Base-by-base conservation (phyloP, 1,140 invertebrate genomes). In the Panulirus ornatus region DNA sequence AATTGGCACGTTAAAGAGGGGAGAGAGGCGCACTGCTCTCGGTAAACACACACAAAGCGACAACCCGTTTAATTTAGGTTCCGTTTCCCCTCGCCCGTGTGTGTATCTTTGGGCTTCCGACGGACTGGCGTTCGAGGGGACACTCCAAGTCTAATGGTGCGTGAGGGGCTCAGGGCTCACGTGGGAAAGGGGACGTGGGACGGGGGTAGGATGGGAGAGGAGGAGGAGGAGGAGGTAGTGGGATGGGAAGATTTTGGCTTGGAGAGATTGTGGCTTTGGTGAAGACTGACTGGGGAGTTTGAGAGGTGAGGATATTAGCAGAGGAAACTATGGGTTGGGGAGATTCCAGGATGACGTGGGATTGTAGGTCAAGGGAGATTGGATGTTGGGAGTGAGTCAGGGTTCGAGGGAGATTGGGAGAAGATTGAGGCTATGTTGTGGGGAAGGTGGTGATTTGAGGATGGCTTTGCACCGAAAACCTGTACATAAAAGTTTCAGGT, bases 71-170 rank as follows among this genome's bases (percentile, higher is more conserved):
- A 38, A 44, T 81, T 81, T 81, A 54, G 42, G n/a, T 36, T 58
- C 47, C 47, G 47, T 81, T 54, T 58, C 51, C 78, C 78, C 42
- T 54, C 78, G 30, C 34, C 30, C 51, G 78, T 36, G 51, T 81
- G 78, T 81, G 78, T 81, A 81, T 81, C 78, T 81, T 81, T 81
- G 78, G 78, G 78, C 78, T 81, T 81, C 78, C 78, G 78, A 19
- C 27, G 78, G 78, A 19, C 27, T 36, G 47, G 47, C 38, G 16
- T 54, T 58, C 14, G 44, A 81, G 78, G 78, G 78, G 38, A 27
- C 78, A 58, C 78, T 81, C n/a, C 47, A 81, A 14, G 22, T 8
- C 34, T 81, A 81, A 81, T 81, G 78, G 78, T 34, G 78, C 78
- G 78, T 81, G 78, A 81, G 78, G 78, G 30, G 16, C 78, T 47